Conservation (phyloP, 2,113 vertebrate species). For the Lepus timidus region DNA sequence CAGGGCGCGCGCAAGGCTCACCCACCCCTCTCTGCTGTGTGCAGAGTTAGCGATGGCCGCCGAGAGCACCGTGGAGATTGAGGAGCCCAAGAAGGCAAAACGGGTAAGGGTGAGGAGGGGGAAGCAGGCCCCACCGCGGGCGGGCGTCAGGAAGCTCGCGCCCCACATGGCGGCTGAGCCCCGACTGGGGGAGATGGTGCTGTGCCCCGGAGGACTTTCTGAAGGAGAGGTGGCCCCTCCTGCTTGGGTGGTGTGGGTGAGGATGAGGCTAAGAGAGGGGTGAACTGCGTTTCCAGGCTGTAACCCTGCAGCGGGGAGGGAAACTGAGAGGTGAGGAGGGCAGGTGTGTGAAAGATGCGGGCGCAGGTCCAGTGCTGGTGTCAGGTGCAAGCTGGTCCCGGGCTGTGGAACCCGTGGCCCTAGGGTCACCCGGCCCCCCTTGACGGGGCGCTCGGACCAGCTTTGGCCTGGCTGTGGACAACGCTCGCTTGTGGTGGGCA, state of each 20-base stretch:
- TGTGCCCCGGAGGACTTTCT: neutral
- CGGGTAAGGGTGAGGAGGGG: conserved; percentile 83
- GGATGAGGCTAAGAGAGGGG: neutral
- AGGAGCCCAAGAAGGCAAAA: conserved; percentile 79
- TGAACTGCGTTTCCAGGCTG: neutral
- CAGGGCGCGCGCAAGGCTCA: neutral
- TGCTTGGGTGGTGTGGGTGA: neutral
- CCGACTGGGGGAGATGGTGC: neutral
- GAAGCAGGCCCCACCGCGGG: neutral
- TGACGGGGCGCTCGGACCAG: neutral
- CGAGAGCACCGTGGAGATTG: fast-evolving
- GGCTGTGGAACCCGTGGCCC: too few species aligned
- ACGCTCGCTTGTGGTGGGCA: neutral
- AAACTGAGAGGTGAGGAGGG: neutral
- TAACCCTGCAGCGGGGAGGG: neutral
- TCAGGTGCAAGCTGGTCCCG: neutral
- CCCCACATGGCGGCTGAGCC: neutral
- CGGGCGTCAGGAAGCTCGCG: neutral
- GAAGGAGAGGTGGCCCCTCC: neutral
- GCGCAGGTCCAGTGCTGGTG: neutral
- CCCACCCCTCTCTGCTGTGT: neutral
- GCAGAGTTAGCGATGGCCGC: conserved; percentile 63
- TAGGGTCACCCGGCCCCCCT: neutral
- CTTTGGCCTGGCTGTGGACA: neutral
- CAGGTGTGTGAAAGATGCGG: fast-evolving